Conservation (phyloP, 2,797 vertebrate genomes). For the Rhincodon typus region DNA sequence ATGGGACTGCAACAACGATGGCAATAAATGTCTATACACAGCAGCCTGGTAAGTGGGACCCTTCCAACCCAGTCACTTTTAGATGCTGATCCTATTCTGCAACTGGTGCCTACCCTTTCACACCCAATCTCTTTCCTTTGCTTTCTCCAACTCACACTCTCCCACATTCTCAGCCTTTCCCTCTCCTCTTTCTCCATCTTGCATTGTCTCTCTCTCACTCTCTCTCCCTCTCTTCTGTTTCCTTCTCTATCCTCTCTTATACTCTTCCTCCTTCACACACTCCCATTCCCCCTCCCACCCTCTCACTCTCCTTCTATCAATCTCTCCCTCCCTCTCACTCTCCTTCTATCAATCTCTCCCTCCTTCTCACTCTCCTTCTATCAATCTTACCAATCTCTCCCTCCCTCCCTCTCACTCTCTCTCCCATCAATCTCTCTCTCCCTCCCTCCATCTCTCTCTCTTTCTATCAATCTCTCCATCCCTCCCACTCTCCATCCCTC, state of each 20-base stretch:
- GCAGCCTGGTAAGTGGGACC: slow-evolving; percentile 46
- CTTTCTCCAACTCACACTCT: no score
- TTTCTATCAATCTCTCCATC: background rate
- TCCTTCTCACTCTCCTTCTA: no score
- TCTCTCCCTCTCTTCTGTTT: background rate
- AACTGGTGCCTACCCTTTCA: no score
- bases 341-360: no score
- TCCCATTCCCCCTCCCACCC: background rate
- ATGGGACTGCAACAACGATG: slow-evolving; percentile 55
- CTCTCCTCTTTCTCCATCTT: background rate
- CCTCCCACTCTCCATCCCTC: background rate
- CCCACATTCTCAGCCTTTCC: background rate
- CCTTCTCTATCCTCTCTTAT: background rate
- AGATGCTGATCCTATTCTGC: no score
- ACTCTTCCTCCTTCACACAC: background rate
- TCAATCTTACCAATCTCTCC: background rate
- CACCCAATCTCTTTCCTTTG: background rate
- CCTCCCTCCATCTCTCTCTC: background rate
- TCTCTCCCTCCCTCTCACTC: background rate
- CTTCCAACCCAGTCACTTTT: no score
- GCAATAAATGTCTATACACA: slow-evolving; percentile 55
- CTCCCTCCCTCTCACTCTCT: no score
- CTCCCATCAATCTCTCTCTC: background rate
- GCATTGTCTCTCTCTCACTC: background rate
- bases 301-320: background rate